Base-by-base conservation (phyloP, 2,113 vertebrate species). In the Hassar affinis region DNA sequence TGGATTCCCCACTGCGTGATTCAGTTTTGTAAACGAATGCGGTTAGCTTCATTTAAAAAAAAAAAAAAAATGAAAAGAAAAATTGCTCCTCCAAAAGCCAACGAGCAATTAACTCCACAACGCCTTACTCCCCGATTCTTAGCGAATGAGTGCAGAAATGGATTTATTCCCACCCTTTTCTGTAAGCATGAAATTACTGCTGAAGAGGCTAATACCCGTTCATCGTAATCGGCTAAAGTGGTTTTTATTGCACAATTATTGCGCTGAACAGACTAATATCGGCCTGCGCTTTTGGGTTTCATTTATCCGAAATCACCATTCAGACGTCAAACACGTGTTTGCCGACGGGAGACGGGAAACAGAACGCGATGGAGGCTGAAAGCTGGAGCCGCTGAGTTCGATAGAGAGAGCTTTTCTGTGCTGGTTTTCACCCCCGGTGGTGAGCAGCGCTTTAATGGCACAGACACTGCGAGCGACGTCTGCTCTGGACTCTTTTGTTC, bases 401-500 rank as follows among this genome's bases (percentile, higher is more conserved):
- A 35, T 33, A 79, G 66, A 72, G 72, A 38, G 80, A 27, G 78
- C 47, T 72, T 76, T 77, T 74, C n/a, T 52, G 42, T 14, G 1
- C 9, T 45, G 35, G 14, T 68, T 69, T 22, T 22, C 33, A 8
- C 64, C 57, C 25, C 35, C 42, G 64, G 75, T 61, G 69, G 57
- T 8, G 45, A 71, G 76, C 33, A 54, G 27, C 20, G 51, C 51
- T 78, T 54, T 38, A 51, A 51, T 51, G 83, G 42, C 38, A 6
- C 11, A 78, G 45, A 83, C 86, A 78, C 72, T 33, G 84, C 62
- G 88, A 90, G 89, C 88, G 88, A 91, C 88, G 86, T 45, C 91
- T 81, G 89, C 91, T 78, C 91, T 85, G 86, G 87, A 88, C 88
- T 90, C 75, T 89, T 81, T 92, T 91, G 89, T 92, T 89, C 91